Evolutionary conservation across 1,140 invertebrate genomes (phyloP).

Genomic region (Ceratina australensis): DNA sequence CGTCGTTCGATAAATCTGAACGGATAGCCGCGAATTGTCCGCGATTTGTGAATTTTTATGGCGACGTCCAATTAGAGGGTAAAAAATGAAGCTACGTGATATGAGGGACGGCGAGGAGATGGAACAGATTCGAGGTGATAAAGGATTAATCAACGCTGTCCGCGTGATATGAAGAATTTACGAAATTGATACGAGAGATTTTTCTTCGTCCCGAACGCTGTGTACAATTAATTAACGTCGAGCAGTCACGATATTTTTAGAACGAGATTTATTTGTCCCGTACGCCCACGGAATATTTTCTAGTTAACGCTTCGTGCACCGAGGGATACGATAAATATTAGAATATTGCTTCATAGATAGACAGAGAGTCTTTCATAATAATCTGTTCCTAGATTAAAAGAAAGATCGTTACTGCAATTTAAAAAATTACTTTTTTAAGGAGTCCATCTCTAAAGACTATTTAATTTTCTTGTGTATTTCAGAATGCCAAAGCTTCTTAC

Average conservation of each 20-base stretch:
- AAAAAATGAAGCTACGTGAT: background rate
- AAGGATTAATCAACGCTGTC: conserved; percentile 24
- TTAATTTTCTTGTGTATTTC: conserved; percentile 52
- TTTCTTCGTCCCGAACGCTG: background rate
- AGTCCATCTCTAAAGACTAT: too few species aligned
- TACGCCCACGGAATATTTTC: too few species aligned
- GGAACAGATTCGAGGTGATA: background rate
- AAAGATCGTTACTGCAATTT: too few species aligned
- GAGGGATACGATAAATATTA: too few species aligned
- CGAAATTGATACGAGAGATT: conserved; percentile 12
- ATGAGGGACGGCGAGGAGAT: background rate
- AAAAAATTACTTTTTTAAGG: too few species aligned
- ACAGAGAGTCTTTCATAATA: too few species aligned
- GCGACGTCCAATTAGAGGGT: background rate
- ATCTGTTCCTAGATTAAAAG: too few species aligned
- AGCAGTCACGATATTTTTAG: background rate
- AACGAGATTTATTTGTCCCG: background rate
- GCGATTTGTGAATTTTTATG: background rate
- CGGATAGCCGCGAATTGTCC: too few species aligned
- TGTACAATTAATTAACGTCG: conserved; percentile 6
- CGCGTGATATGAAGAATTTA: background rate
- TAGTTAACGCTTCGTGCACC: too few species aligned
- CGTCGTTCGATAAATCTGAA: background rate
- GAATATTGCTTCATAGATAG: too few species aligned
- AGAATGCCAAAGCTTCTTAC: conserved; percentile 98